phyloP scores from a whole-genome alignment of 2,888 invertebrate species.

The Bruchidius siliquastri region DNA sequence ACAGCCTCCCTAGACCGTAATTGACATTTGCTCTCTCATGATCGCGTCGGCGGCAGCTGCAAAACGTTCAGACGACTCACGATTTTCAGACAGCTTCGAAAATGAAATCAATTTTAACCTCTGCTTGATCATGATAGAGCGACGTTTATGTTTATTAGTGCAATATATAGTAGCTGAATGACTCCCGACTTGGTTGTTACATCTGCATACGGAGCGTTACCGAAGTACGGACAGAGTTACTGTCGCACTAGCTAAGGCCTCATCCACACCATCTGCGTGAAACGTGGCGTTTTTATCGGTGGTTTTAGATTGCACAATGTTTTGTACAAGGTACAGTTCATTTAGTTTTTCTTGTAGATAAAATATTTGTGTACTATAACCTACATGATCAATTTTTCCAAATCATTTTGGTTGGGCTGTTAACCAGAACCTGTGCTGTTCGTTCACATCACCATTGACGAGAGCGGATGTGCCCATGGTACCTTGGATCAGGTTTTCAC shows the following conservation, averaged over 20 bases:
- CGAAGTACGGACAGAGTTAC: background rate
- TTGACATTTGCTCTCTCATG: background rate
- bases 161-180: conserved; percentile 13
- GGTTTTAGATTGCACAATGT: too few relatives aligned
- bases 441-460: too few relatives aligned
- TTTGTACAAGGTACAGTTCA: too few relatives aligned
- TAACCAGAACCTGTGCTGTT: too few relatives aligned
- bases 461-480: too few relatives aligned
- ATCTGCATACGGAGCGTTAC: conserved; percentile 19
- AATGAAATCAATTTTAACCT: conserved; percentile 1
- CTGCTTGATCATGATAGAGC: conserved; percentile 5
- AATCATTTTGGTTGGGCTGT: too few relatives aligned
- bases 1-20: background rate
- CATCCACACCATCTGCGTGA: background rate
- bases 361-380: too few relatives aligned
- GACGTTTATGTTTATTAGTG: conserved; percentile 16
- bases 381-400: too few relatives aligned
- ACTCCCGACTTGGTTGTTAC: conserved; percentile 19
- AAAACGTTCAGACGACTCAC: background rate
- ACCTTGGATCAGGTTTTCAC: too few relatives aligned
- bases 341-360: too few relatives aligned
- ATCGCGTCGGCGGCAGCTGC: background rate
- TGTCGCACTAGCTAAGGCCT: background rate
- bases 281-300: background rate
- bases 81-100: background rate